Evolutionary conservation across 1,140 invertebrate genomes (phyloP), one percentile per base, ranked within the genome.

Genomic region (Sminthurinus signatus): DNA sequence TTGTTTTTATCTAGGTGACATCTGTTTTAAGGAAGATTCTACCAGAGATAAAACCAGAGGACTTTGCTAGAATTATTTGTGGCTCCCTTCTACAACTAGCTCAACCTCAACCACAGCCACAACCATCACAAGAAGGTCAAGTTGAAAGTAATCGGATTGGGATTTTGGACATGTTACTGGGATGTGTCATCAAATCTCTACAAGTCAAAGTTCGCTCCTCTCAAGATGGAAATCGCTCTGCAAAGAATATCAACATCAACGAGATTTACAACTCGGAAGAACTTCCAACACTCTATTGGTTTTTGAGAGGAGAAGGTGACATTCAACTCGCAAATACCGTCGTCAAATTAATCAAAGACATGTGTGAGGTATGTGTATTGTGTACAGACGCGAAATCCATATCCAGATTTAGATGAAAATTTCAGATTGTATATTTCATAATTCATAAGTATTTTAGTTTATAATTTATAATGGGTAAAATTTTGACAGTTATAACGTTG

Each of bases 301-400:
- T 68, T 42, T 29, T 71, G 8, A 48, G 63, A 8, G 69, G 69
- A 32, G 60, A 65, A 27, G 60, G 58, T n/a, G 66, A 71, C 48
- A 58, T 58, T 10, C 65, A 91, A 75, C 82, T 95, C 51, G 89
- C 93, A 3, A 87, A 92, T 76, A 86, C 88, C 50, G 91, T 96
- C 29, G 90, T 94, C 28, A 83, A 84, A 55, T 81, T 98, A 2
- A 81, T 98, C 0, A 86, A 88, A 65, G 93, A 98, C 75, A 92
- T 98, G 89, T 86, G 89, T 19, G 83, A 88, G 71, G 91, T 94
- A 80, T 84, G 83, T 78, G 32, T 15, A 28, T 31, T 1, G 54
- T 43, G 29, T 0, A 55, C n/a, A n/a, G n/a, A n/a, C n/a, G 32
- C 42, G 19, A 59, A 44, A 32, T 8, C n/a, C 28, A 57, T 23